Evolutionary conservation across 2,888 invertebrate genomes (phyloP), one percentile per base, ranked within the genome.

Genomic region (Seira sanloemensis): DNA sequence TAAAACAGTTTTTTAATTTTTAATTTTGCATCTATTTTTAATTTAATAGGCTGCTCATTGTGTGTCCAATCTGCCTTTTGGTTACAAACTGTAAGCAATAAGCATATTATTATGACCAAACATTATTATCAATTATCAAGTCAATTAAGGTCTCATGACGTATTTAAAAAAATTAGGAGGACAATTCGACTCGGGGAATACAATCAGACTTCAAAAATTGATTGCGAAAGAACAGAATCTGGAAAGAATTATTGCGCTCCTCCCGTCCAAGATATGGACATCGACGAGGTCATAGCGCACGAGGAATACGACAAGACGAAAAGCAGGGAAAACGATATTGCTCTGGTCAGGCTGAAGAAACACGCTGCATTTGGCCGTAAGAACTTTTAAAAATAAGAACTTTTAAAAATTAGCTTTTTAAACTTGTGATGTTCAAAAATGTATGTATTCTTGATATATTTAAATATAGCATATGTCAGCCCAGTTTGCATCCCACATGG

Each of bases 171-270:
- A 37, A 69, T 58, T 50, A 88, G 87, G 19, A 85, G 78, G 37
- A 76, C 83, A 9, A 86, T 86, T 0, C 76, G 88, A 9, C 23
- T 89, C 0, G 89, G 89, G 1, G 89, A 89, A 37, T 88, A 89
- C 74, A 81, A 86, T 18, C 85, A 87, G 68, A 46, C 21, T 4
- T 62, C 7, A 1, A 73, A 76, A 16, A 77, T 69, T 0, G 89
- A 89, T 78, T 89, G 89, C 67, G 76, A 82, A 1, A 65, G 58
- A 5, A 78, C 73, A 0, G 88, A 78, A 73, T 88, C 88, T 37
- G 72, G 79, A 0, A 54, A 25, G 0, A 73, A 67, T 0, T 0
- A 78, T 21, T 89, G 89, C 73, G 86, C 89, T 21, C 89, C 89
- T 0, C 65, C 75, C 0, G 84, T 80, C 2, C 88, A 89, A 68